Percentiles rank a stretch among this genome's conserved stretches.
Evolutionary conservation across 2,113 vertebrate genomes (phyloP).

Genomic region (Microcebus lehilahytsara): DNA sequence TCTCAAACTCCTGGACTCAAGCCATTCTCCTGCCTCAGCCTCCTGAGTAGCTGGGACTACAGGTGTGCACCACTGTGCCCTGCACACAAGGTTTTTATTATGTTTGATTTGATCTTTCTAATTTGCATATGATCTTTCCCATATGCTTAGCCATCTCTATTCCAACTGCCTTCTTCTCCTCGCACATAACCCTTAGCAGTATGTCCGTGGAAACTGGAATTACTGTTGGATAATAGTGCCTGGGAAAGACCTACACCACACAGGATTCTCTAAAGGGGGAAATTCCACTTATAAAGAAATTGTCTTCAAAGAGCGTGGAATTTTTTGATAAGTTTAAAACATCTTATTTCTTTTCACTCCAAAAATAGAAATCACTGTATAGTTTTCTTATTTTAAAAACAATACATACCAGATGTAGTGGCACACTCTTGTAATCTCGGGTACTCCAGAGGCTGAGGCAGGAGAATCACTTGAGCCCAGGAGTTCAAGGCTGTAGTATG

Average conservation of each 20-base stretch:
- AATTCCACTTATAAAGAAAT: not conserved
- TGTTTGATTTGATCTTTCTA: not conserved
- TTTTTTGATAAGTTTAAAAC: conserved; percentile 26
- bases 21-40: not conserved
- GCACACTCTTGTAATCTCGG: not conserved
- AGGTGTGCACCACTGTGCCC: not conserved
- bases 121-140: not conserved
- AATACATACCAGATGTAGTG: not conserved
- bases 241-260: not conserved
- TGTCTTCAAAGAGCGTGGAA: not conserved
- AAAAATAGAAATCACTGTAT: not conserved
- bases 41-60: not conserved
- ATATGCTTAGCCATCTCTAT: not conserved
- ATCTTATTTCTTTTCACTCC: not conserved
- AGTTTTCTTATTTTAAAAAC: conserved; percentile 47
- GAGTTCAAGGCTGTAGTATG: not conserved
- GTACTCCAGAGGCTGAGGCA: not conserved
- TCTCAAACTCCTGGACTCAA: not conserved
- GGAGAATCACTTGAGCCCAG: not conserved
- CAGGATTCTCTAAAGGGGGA: not conserved
- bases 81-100: not conserved
- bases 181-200: not conserved
- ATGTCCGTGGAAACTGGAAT: not conserved
- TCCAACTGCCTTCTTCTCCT: not conserved
- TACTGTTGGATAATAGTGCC: not conserved